phyloP scores from a whole-genome alignment of 2,888 invertebrate genomes.

The Onchidella celtica region DNA sequence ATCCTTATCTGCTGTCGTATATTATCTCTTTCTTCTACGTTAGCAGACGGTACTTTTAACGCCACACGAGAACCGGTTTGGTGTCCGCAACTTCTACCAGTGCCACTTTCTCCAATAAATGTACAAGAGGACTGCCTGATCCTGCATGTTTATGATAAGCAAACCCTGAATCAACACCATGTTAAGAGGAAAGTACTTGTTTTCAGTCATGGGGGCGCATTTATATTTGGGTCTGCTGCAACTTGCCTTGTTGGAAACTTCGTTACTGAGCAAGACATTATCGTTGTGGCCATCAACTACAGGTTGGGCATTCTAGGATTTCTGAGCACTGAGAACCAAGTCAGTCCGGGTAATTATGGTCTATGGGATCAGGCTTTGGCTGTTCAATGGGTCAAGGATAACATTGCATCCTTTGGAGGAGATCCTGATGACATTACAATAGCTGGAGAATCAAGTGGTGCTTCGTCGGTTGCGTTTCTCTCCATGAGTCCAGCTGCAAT shows the following conservation, averaged over 20 bases:
- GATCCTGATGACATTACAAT: constrained; percentile 56
- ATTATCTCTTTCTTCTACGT: too few species aligned
- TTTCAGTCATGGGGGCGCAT: constrained; percentile 50
- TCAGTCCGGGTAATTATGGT: constrained; percentile 49
- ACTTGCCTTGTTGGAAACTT: constrained; percentile 1
- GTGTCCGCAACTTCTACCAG: too few species aligned
- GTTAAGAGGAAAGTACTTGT: constrained; percentile 34
- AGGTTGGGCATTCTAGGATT: constrained; percentile 48
- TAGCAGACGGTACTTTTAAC: too few species aligned
- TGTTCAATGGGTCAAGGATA: constrained; percentile 36
- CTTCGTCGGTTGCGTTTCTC: constrained; percentile 58
- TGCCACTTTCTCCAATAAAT: neutral
- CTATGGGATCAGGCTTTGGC: constrained; percentile 52
- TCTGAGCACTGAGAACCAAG: constrained; percentile 36
- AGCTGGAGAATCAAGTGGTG: constrained; percentile 69
- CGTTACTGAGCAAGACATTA: constrained; percentile 32
- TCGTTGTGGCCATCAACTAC: constrained; percentile 50
- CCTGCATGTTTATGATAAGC: neutral
- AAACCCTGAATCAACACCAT: neutral
- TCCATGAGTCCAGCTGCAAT: constrained; percentile 59
- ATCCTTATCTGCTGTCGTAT: too few species aligned
- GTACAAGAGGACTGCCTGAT: constrained; percentile 2
- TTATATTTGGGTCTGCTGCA: constrained; percentile 4
- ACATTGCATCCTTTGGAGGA: constrained; percentile 49
- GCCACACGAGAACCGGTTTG: too few species aligned